Percentiles rank a stretch among this genome's conserved stretches.
These are phyloP conservation scores for Chrysomallon squamiferum DNA, from an alignment of 1,140 invertebrate species.

Conservation along the genomic window DNA sequence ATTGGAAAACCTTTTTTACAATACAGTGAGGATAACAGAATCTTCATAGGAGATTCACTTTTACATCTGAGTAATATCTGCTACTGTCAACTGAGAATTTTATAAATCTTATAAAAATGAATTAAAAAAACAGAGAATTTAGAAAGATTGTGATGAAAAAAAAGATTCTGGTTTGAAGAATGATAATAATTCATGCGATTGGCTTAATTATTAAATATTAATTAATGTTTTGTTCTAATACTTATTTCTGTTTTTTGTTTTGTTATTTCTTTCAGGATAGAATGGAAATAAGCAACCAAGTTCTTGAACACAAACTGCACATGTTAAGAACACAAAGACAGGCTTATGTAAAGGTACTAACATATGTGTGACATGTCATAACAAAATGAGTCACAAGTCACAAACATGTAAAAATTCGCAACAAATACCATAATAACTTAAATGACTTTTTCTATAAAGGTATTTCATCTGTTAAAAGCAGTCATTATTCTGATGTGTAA, in stretches of 20 bases:
- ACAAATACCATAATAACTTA: not conserved
- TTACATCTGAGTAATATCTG: no score
- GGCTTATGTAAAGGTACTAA: slow-evolving; percentile 32
- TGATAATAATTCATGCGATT: not conserved
- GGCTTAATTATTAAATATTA: no score
- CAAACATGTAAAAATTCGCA: not conserved
- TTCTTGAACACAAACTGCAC: slow-evolving; percentile 41
- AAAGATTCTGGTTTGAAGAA: not conserved
- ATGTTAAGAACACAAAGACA: slow-evolving; percentile 45
- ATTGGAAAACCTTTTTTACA: no score
- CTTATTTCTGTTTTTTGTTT: no score
- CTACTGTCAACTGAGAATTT: no score
- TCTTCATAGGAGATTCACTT: no score
- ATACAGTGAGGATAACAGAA: no score
- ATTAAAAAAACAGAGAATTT: not conserved
- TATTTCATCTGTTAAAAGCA: not conserved
- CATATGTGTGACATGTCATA: not conserved
- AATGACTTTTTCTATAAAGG: not conserved
- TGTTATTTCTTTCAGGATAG: no score
- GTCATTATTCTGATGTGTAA: not conserved
- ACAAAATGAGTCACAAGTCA: not conserved
- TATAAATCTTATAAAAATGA: not conserved
- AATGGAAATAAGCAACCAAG: slow-evolving; percentile 36
- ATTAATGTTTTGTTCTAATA: no score
- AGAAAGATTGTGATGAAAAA: not conserved